A percentile compares a stretch with the other conserved stretches of the same genome.
phyloP scores from a whole-genome alignment of 2,113 vertebrate genomes.

The Tachycineta bicolor region DNA sequence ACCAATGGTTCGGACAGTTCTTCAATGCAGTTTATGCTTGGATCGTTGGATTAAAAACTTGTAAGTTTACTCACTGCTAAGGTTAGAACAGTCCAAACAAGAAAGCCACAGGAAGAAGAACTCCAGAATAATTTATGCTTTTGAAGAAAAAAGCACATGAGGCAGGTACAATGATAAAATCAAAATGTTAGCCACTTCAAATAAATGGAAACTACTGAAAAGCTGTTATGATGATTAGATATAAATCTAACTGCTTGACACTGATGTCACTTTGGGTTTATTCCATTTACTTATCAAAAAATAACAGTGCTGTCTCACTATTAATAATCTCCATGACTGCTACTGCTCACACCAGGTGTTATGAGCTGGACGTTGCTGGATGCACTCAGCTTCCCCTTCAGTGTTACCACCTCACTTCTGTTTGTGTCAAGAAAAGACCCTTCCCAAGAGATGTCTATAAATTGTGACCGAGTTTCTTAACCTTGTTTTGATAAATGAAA shows the following conservation, averaged over 20 bases:
- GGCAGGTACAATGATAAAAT: background rate
- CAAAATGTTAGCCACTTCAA: background rate
- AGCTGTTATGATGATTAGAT: background rate
- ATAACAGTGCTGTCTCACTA: background rate
- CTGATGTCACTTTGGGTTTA: background rate
- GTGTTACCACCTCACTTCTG: background rate
- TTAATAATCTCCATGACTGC: background rate
- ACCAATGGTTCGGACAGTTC: background rate
- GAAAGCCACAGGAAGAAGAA: background rate
- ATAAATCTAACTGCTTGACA: background rate
- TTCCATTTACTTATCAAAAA: background rate
- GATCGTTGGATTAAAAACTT: background rate
- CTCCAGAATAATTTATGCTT: background rate
- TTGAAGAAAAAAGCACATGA: background rate
- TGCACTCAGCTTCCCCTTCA: background rate
- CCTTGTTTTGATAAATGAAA: slow-evolving; percentile 43
- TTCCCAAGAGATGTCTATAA: slow-evolving; percentile 14
- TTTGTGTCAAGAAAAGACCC: background rate
- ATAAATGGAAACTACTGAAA: background rate
- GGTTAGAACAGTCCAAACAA: background rate
- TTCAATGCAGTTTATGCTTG: background rate
- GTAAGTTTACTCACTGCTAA: background rate
- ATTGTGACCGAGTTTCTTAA: background rate
- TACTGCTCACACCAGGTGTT: background rate
- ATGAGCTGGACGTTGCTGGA: background rate